These are phyloP conservation scores for Petrolisthes cinctipes DNA, from an alignment of 2,888 invertebrate genomes.

Conservation along the genomic window DNA sequence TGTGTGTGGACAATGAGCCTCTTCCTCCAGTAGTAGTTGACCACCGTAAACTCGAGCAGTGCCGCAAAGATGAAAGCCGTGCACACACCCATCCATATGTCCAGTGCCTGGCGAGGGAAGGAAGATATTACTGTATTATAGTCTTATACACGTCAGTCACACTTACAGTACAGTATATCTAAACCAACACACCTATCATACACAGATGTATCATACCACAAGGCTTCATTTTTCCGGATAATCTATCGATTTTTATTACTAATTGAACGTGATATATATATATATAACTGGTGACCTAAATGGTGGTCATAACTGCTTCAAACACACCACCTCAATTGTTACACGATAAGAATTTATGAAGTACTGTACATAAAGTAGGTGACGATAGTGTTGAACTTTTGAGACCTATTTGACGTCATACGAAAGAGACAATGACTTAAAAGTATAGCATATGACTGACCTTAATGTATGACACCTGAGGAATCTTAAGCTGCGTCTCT, in stretches of 20 bases:
- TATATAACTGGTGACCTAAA: no score
- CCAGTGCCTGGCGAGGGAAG: constrained; percentile 66
- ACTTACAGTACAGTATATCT: background rate
- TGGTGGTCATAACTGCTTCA: background rate
- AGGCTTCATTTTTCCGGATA: no score
- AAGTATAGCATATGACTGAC: constrained; percentile 51
- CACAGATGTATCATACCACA: no score
- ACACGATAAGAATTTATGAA: no score
- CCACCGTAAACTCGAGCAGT: constrained; percentile 68
- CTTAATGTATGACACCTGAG: constrained; percentile 71
- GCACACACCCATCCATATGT: constrained; percentile 68
- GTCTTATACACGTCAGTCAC: background rate
- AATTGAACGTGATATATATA: no score
- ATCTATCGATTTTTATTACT: no score
- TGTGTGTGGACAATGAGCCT: constrained; percentile 52
- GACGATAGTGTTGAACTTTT: no score
- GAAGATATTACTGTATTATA: background rate
- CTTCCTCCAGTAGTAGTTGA: constrained; percentile 67
- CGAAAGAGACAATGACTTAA: no score
- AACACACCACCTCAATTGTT: no score
- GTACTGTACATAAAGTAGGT: no score
- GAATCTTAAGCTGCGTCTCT: constrained; percentile 71
- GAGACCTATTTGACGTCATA: no score
- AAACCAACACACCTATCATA: no score
- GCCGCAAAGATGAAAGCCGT: constrained; percentile 68